Conservation (phyloP, 1,140 invertebrate genomes). For the Drosophila obscura region DNA sequence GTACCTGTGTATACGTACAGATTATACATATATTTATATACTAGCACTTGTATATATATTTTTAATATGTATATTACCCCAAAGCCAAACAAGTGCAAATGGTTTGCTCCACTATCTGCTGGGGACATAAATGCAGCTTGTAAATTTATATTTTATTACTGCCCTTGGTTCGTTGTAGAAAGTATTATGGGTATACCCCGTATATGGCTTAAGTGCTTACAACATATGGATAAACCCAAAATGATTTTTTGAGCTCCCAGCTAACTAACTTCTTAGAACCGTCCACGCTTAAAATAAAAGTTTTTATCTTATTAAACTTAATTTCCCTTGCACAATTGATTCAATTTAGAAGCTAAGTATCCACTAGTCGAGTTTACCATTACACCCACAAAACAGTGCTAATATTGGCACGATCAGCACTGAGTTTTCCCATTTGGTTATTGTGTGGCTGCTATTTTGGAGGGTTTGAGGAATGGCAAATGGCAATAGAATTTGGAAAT, state of each 20-base stretch:
- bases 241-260: too few relatives aligned
- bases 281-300: too few relatives aligned
- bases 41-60: slow-evolving; percentile 7
- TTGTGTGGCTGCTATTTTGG: slow-evolving; percentile 15
- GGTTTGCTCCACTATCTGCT: not conserved
- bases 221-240: too few relatives aligned
- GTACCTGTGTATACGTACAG: slow-evolving; percentile 17
- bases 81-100: slow-evolving; percentile 31
- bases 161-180: not conserved
- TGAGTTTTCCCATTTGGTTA: slow-evolving; percentile 11
- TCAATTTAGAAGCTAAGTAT: not conserved
- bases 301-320: too few relatives aligned
- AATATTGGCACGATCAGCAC: slow-evolving; percentile 58
- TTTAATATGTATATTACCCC: slow-evolving; percentile 19
- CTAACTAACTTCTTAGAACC: too few relatives aligned
- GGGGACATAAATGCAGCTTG: slow-evolving; percentile 16
- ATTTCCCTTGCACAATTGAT: not conserved
- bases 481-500: slow-evolving; percentile 9
- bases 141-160: slow-evolving; percentile 3
- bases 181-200: not conserved
- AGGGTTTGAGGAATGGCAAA: slow-evolving; percentile 7
- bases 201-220: too few relatives aligned
- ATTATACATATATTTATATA: slow-evolving; percentile 20
- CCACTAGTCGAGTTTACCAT: not conserved
- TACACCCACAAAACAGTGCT: slow-evolving; percentile 27